phyloP scores from a whole-genome alignment of 2,113 vertebrate genomes.

The Bubo blakistoni region DNA sequence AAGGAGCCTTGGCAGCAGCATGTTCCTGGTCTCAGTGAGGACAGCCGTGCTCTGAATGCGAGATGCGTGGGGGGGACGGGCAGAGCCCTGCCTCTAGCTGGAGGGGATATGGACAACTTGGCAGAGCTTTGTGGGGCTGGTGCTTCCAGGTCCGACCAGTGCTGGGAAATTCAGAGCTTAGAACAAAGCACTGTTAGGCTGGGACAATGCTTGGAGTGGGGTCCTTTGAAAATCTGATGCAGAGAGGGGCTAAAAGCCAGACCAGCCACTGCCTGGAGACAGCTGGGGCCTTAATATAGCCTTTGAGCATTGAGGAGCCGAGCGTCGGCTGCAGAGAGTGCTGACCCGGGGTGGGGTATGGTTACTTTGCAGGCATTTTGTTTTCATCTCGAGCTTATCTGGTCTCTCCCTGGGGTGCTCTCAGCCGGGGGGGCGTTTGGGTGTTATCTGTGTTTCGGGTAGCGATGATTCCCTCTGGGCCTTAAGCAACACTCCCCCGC shows the following conservation, averaged over 20 bases:
- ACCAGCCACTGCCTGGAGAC: background rate
- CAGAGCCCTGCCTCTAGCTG: background rate
- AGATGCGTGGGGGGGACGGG: background rate
- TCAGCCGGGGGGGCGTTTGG: background rate
- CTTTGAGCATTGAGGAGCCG: background rate
- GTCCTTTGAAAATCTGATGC: background rate
- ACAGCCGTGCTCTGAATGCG: accelerated
- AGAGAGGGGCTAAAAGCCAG: background rate
- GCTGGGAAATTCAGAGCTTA: background rate
- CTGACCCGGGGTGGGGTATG: slow-evolving; percentile 15
- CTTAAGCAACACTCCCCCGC: accelerated
- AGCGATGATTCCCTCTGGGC: background rate
- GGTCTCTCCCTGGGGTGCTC: background rate
- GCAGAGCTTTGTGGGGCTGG: background rate
- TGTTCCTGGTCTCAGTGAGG: background rate
- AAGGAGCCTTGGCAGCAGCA: background rate
- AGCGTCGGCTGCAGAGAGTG: background rate
- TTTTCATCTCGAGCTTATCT: background rate
- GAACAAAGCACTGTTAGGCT: background rate
- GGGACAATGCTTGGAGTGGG: background rate
- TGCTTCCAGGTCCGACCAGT: background rate
- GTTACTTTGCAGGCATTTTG: slow-evolving; percentile 3
- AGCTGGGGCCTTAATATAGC: slow-evolving; percentile 66
- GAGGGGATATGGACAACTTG: background rate
- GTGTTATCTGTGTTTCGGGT: background rate